Conservation (phyloP, 2,797 vertebrate species). For the Sebastes glaucus region DNA sequence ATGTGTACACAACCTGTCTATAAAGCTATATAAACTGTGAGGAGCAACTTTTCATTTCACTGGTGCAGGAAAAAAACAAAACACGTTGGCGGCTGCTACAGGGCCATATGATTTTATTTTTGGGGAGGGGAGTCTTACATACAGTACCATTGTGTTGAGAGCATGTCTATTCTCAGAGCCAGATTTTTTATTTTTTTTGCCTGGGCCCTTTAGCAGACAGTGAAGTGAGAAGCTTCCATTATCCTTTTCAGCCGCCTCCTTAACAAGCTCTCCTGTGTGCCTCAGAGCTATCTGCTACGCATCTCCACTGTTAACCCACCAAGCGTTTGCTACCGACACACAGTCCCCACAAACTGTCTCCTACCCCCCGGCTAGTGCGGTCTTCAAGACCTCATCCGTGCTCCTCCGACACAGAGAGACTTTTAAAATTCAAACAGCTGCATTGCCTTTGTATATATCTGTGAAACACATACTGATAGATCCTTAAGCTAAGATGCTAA, state of each 20-base stretch:
- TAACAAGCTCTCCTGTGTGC: constrained; percentile 77
- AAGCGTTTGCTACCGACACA: constrained; percentile 22
- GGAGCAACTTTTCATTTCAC: constrained; percentile 33
- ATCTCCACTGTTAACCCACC: constrained; percentile 60
- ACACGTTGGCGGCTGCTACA: constrained; percentile 11
- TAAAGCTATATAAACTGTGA: neutral
- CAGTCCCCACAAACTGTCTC: constrained; percentile 46
- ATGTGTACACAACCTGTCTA: constrained; percentile 4
- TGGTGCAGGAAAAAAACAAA: neutral
- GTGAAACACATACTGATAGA: constrained; percentile 9
- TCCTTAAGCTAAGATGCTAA: constrained; percentile 17
- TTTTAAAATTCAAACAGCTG: constrained; percentile 38
- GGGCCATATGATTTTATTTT: constrained; percentile 3
- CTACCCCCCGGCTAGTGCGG: constrained; percentile 1
- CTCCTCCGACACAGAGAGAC: constrained; percentile 3
- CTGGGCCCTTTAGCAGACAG: constrained; percentile 47
- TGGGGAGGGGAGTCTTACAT: neutral
- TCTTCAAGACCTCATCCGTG: constrained; percentile 19
- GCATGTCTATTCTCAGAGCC: constrained; percentile 15
- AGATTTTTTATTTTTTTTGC: constrained; percentile 10
- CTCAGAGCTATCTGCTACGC: constrained; percentile 59
- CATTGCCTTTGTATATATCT: constrained; percentile 11
- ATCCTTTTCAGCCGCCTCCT: constrained; percentile 62
- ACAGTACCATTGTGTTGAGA: constrained; percentile 13
- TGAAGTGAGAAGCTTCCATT: constrained; percentile 62